Conservation (phyloP, 2,888 invertebrate genomes). For the Acleris cristana region DNA sequence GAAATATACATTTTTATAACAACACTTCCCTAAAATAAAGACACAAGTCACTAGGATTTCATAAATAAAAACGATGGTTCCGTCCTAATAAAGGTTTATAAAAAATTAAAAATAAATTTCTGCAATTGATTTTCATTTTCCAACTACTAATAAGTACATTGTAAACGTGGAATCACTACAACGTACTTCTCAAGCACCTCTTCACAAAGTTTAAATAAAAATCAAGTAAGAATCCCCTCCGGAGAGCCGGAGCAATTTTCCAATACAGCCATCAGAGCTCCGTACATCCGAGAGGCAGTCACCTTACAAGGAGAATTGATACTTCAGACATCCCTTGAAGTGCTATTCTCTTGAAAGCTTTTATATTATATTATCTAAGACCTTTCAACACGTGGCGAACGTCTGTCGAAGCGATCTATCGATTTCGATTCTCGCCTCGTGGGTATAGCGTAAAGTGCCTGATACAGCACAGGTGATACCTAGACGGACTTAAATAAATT, state of each 20-base stretch:
- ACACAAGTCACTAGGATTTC: too few species aligned
- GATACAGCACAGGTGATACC: slow-evolving; percentile 33
- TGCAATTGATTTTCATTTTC: slow-evolving; percentile 16
- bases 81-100: too few species aligned
- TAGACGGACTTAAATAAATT: slow-evolving; percentile 34
- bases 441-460: slow-evolving; percentile 61
- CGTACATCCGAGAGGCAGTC: slow-evolving; percentile 37
- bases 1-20: too few species aligned
- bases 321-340: slow-evolving; percentile 75
- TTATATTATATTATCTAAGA: slow-evolving; percentile 83
- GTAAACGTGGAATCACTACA: slow-evolving; percentile 35
- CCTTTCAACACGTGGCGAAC: slow-evolving; percentile 79
- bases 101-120: background rate
- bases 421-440: slow-evolving; percentile 49
- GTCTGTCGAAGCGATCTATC: slow-evolving; percentile 59
- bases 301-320: slow-evolving; percentile 69
- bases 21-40: too few species aligned
- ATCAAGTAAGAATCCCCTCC: slow-evolving; percentile 35
- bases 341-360: slow-evolving; percentile 76
- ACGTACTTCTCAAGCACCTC: slow-evolving; percentile 27
- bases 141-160: slow-evolving; percentile 28
- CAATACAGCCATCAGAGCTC: slow-evolving; percentile 37
- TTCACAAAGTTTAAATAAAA: slow-evolving; percentile 38
- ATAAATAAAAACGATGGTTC: too few species aligned
- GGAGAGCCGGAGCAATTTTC: slow-evolving; percentile 36